Evolutionary conservation across 2,797 vertebrate genomes (phyloP), one percentile per base, ranked within the genome.

Genomic region (Enteromius fasciolatus): DNA sequence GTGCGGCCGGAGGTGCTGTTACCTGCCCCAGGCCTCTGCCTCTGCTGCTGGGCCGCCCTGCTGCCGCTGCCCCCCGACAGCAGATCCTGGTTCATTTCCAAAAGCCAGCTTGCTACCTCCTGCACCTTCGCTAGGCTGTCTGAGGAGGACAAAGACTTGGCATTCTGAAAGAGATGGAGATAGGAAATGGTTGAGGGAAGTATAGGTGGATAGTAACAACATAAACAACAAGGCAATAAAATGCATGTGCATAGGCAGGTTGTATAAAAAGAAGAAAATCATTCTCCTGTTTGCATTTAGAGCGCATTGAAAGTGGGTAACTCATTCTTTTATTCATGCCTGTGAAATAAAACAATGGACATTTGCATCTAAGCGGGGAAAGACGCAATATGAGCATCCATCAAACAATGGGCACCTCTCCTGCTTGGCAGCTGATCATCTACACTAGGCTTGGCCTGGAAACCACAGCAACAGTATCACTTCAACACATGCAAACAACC

Each of bases 61-160:
- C 97, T 96, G 95, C 98, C 97, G 97, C 97, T 98, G 97, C 97
- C 97, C 96, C 96, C 97, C 97, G 97, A 99, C 95, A 99, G 97
- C 97, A 99, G 96, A 96, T 99, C 98, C 95, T 98, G 97, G 98
- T 99, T 99, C 98, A 99, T 99, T 97, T 99, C 98, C 97, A 99
- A 99, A 98, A 99, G 97, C 98, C 98, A 99, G 98, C 97, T 99
- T 99, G 98, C 98, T 96, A 99, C 97, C 96, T 99, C 97, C 96
- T 99, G 98, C 91, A 99, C 98, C 96, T 98, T 99, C 93, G 95
- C 97, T 98, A 99, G 96, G 96, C 97, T 98, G 95, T 97, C 97
- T 95, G 97, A 98, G 91, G 98, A 98, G 91, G 97, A 95, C 96
- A 98, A 98, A 91, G 95, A 91, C 95, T 98, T 99, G 97, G 96